Conservation (phyloP, 2,888 invertebrate genomes). For the Lamellibrachia columna region DNA sequence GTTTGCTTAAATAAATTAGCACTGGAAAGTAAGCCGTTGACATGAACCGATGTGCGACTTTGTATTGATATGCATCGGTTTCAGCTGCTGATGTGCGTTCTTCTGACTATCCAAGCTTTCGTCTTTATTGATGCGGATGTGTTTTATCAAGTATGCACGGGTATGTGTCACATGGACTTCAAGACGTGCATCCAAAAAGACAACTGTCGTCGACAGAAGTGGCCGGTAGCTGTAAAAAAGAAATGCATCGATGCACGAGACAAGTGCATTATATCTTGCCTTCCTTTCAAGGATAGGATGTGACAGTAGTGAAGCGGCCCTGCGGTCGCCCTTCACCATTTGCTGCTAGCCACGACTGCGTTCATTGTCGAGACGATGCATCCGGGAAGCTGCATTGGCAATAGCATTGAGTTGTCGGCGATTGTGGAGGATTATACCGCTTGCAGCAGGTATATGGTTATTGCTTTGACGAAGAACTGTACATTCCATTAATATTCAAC, state of each 20-base stretch:
- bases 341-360: not conserved
- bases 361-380: not conserved
- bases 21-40: not conserved
- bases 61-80: not conserved
- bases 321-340: not conserved
- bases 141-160: not conserved
- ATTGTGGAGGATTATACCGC: not conserved
- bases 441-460: not conserved
- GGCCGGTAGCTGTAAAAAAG: not conserved
- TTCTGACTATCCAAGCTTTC: not conserved
- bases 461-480: not conserved
- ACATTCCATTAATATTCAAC: not conserved
- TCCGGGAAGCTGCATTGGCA: not conserved
- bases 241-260: not conserved
- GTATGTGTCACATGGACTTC: not conserved
- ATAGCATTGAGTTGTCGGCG: not conserved
- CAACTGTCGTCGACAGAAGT: not conserved
- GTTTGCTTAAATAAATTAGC: not conserved
- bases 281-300: not conserved
- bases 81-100: not conserved
- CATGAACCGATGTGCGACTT: not conserved
- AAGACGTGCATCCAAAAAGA: not conserved
- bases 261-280: not conserved
- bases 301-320: not conserved
- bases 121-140: not conserved